Base-by-base conservation (phyloP, 2,113 vertebrate genomes). In the Pelodiscus sinensis region DNA sequence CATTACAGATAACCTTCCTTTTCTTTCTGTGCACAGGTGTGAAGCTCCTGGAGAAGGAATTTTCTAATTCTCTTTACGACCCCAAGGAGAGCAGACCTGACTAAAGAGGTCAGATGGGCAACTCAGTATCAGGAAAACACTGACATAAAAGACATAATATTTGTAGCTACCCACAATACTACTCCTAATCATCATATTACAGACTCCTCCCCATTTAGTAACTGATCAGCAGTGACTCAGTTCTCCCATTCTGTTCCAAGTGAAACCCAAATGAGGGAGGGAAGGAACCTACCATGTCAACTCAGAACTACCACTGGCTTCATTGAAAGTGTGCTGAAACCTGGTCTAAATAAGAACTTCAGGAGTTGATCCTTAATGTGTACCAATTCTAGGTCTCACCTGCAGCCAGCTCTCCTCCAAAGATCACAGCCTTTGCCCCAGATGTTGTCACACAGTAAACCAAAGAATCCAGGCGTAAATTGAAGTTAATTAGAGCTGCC, bases 401-500 rank as follows among this genome's bases (percentile, higher is more conserved):
- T 4, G 98, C 96, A 0, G 97, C 95, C 68, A 99, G 97, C 96
- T 99, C 99, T 4, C 97, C 98, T 24, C 99, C 99, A 1, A 99
- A 99, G 85, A 99, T 95, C 25, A 99, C 83, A 0, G 97, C 99
- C 75, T 98, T 98, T 21, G 99, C 98, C 0, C 95, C 98, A 0
- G 99, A 99, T 0, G 98, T 97, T 18, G 97, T 96, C 50, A 99
- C 84, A 24, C 99, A 99, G 96, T 99, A 98, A 89, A 98, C 84
- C 55, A 99, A 97, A 0, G 99, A 97, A 82, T 99, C 98, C 1
- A 95, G 82, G 3, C 99, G 98, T 79, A 99, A 97, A 94, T 99
- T 99, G 93, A 99, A 98, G 89, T 99, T 99, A 88, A 99, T 98
- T 22, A 99, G 98, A 0, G 99, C 98, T 0, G 98, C 98, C 85